Base-by-base conservation (phyloP, 2,113 vertebrate species). In the Murina feae region DNA sequence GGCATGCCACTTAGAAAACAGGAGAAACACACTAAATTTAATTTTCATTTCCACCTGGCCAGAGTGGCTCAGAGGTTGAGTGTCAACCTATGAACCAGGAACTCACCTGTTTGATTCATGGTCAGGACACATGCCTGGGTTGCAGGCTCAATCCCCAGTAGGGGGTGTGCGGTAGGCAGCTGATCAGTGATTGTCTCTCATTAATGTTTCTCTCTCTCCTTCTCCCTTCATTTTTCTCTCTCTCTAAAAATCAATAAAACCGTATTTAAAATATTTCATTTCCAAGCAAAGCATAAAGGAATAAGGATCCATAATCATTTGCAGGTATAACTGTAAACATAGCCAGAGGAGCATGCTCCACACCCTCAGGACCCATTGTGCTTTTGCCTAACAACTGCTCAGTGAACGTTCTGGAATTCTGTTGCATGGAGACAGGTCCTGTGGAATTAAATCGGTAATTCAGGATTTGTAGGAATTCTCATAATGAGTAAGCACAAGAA, bases 401-500 rank as follows among this genome's bases (percentile, higher is more conserved):
- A 80, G 39, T 25, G 28, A 75, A 42, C 30, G 47, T 74, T 79
- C 44, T 53, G n/a, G 6, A 68, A 44, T 94, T 86, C 55, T 60
- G 25, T 63, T 90, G 17, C 13, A 81, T 39, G 63, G 49, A 53
- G 32, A 30, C 13, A 82, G 9, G 51, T 91, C 3, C 0, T 3
- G 79, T 0, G 8, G 20, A 90, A 89, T 92, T 9, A 4, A 23
- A 71, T 20, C 55, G 68, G 76, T 42, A 68, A 65, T 71, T 83
- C 75, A 49, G 16, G 47, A 44, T 37, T 9, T 6, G 79, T 87
- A 72, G 69, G 55, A 94, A 49, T 94, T 95, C 79, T 84, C 89
- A 49, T 91, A 87, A 96, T 51, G 89, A 89, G 85, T 74, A 93
- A 74, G 94, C 37, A 74, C 39, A 14, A 51, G n/a, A 60, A 42